These are phyloP conservation scores for Chlorodrepanis virens DNA, from an alignment of 2,113 vertebrate genomes.

Conservation along the genomic window DNA sequence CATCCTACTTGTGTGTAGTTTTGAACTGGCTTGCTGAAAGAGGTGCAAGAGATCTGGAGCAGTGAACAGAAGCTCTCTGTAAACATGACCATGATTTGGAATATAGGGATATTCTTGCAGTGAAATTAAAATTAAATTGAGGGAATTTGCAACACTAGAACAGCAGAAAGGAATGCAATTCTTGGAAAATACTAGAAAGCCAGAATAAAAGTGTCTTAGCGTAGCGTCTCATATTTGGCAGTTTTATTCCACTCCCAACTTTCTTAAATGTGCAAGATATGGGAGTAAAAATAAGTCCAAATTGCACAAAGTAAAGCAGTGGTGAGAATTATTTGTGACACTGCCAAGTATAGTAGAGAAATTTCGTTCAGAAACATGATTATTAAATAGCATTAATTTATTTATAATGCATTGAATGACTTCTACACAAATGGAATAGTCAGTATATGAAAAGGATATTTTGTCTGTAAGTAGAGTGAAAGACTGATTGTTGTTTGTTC, in stretches of 20 bases:
- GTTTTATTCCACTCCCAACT: background rate
- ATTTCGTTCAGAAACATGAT: background rate
- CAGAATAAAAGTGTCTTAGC: background rate
- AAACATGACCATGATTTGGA: background rate
- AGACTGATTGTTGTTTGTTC: background rate
- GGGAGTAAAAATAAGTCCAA: background rate
- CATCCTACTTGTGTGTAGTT: background rate
- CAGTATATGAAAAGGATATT: background rate
- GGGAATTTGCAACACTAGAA: background rate
- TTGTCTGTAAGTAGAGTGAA: background rate
- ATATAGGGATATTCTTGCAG: background rate
- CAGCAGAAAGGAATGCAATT: background rate
- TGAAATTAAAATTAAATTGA: background rate
- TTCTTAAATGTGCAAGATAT: background rate
- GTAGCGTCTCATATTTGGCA: background rate
- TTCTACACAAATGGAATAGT: background rate
- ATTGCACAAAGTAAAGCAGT: background rate
- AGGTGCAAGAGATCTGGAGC: background rate
- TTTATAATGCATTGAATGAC: background rate
- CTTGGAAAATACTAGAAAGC: background rate
- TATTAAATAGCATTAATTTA: background rate
- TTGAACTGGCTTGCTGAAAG: background rate
- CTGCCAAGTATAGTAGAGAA: background rate
- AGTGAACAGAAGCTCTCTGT: background rate
- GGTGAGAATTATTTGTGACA: background rate